Conservation (phyloP, 2,888 invertebrate genomes). For the Volucella zonaria region DNA sequence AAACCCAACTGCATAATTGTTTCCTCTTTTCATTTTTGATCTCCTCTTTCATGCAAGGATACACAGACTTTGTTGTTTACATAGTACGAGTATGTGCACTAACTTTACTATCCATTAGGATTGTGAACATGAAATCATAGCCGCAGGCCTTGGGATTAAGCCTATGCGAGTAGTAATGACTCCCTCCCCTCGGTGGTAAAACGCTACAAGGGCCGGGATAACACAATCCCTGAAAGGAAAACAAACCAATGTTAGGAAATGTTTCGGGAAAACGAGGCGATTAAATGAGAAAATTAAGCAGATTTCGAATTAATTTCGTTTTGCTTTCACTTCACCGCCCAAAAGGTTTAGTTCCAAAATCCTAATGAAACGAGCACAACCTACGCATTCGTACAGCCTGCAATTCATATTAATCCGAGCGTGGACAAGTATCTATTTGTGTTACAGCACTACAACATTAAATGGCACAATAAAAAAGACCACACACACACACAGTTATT, state of each 20-base stretch:
- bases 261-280: slow-evolving; percentile 36
- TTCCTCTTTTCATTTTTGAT: slow-evolving; percentile 31
- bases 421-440: slow-evolving; percentile 22
- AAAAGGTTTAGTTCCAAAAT: slow-evolving; percentile 30
- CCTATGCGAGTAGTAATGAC: background rate
- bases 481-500: background rate
- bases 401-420: slow-evolving; percentile 36
- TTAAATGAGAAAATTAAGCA: slow-evolving; percentile 67
- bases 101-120: slow-evolving; percentile 5
- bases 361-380: background rate
- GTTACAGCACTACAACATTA: background rate
- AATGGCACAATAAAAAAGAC: no score
- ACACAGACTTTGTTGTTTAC: background rate
- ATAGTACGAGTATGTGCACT: background rate
- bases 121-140: slow-evolving; percentile 1
- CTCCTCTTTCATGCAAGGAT: background rate
- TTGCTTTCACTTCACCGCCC: slow-evolving; percentile 43
- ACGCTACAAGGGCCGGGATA: background rate
- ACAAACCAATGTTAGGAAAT: slow-evolving; percentile 9
- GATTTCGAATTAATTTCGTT: slow-evolving; percentile 67
- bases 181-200: background rate
- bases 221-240: background rate
- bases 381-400: background rate
- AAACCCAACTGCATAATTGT: slow-evolving; percentile 1
- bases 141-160: background rate